Conservation (phyloP, 2,113 vertebrate genomes). For the Paradoxurus hermaphroditus region DNA sequence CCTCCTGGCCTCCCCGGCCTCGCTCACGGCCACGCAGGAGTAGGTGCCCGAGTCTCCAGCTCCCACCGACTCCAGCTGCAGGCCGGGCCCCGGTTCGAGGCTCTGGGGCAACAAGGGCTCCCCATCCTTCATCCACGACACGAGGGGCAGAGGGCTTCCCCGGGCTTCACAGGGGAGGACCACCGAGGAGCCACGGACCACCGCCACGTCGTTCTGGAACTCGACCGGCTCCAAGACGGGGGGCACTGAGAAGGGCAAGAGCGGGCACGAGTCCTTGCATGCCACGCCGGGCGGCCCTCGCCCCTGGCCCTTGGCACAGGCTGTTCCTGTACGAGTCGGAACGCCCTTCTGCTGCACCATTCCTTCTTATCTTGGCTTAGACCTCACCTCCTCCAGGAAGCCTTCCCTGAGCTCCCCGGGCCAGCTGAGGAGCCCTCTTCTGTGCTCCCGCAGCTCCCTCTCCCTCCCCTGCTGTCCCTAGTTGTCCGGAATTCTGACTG, state of each 20-base stretch:
- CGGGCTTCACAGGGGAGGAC: constrained; percentile 90
- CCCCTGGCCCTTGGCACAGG: not conserved
- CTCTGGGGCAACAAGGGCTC: constrained; percentile 84
- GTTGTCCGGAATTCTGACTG: not conserved
- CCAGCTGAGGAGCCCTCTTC: not conserved
- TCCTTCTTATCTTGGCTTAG: not conserved
- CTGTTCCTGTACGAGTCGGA: not conserved
- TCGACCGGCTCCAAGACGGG: constrained; percentile 84
- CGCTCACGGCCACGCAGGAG: constrained; percentile 89
- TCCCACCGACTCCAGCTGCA: constrained; percentile 84
- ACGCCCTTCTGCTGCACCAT: not conserved
- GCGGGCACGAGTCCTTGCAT: fast-evolving
- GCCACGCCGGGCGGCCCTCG: not conserved
- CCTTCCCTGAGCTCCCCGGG: not conserved
- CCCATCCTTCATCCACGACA: constrained; percentile 92
- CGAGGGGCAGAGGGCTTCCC: constrained; percentile 85
- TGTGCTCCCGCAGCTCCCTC: not conserved
- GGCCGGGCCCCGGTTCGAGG: constrained; percentile 79
- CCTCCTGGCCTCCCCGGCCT: constrained; percentile 90
- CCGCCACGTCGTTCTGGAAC: constrained; percentile 85
- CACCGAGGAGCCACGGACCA: constrained; percentile 86
- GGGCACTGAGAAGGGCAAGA: constrained; percentile 81
- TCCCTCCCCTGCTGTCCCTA: not conserved
- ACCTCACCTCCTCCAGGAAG: not conserved
- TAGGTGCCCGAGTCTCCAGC: constrained; percentile 85